Conservation (phyloP, 2,888 invertebrate species). For the Emmelina monodactyla region DNA sequence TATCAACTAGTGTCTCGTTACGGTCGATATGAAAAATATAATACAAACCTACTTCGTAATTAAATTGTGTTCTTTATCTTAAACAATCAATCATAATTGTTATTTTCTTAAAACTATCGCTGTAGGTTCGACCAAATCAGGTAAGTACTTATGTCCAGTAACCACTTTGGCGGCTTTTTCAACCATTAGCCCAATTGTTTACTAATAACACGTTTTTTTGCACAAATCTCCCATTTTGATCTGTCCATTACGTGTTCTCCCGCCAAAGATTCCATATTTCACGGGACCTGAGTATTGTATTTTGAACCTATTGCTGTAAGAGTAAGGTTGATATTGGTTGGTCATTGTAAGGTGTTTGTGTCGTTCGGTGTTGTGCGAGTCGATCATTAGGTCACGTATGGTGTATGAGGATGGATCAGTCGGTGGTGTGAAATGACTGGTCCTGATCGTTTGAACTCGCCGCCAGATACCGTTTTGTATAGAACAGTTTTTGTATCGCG, state of each 20-base stretch:
- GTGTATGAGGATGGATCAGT: constrained; percentile 29
- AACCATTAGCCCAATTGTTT: constrained; percentile 32
- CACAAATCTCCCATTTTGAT: constrained; percentile 28
- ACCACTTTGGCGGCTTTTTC: constrained; percentile 10
- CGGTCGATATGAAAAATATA: no score
- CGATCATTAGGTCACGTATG: constrained; percentile 31
- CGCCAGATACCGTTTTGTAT: constrained; percentile 52
- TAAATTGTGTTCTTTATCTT: no score
- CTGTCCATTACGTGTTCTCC: constrained; percentile 23
- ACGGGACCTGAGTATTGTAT: neutral
- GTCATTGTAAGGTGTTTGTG: neutral
- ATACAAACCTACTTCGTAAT: no score
- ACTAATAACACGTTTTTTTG: constrained; percentile 36
- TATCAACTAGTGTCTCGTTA: no score
- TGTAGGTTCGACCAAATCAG: no score
- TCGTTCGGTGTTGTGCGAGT: neutral
- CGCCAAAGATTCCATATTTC: constrained; percentile 15
- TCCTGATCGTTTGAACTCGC: constrained; percentile 47
- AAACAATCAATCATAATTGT: no score
- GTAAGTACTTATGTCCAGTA: no score
- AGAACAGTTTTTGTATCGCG: constrained; percentile 49
- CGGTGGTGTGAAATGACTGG: constrained; percentile 58
- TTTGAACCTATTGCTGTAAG: constrained; percentile 17
- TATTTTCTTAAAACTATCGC: no score
- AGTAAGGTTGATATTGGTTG: neutral